Base-by-base conservation (phyloP, 2,888 invertebrate species). In the Amaurobius ferox region DNA sequence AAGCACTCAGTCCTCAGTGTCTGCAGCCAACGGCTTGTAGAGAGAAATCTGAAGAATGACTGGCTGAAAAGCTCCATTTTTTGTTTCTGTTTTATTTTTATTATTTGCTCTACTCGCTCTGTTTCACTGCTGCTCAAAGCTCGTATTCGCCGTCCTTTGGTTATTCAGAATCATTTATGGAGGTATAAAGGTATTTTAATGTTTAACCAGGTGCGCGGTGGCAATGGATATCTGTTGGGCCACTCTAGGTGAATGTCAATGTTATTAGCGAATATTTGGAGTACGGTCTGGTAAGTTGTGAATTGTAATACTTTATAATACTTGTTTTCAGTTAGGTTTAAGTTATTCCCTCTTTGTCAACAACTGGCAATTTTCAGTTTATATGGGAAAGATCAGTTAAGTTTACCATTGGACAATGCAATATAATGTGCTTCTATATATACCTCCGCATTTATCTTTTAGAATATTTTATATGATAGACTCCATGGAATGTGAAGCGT, bases 41-140 rank as follows among this genome's bases (percentile, higher is more conserved):
- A 29, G n/a, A n/a, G n/a, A 29, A 64, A 64, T 64, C 30, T 16
- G 30, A 64, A 64, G 30, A 64, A 64, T n/a, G 28, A 23, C 64
- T n/a, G 29, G 11, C 16, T 55, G 3, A 55, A 19, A 55, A 55
- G 55, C 5, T 23, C 5, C 23, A 23, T 44, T 44, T 9, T 16
- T 44, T 16, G 2, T 2, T 44, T n/a, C 16, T 44, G 11, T 44
- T 44, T 16, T 44, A 2, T n/a, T 44, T 44, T n/a, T 55, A 1
- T n/a, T 55, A 11, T 55, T 23, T 55, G 48, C 16, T 29, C 30
- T 64, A 64, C 30, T 30, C 64, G 64, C 64, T 64, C 64, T 64
- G 64, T 64, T 64, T 64, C 6, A 5, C 30, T 11, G 6, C n/a
- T 16, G 29, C 30, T 30, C 16, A 29, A 7, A 29, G n/a, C 13